Evolutionary conservation across 1,140 invertebrate genomes (phyloP).

Genomic region (Ceratina calcarata): DNA sequence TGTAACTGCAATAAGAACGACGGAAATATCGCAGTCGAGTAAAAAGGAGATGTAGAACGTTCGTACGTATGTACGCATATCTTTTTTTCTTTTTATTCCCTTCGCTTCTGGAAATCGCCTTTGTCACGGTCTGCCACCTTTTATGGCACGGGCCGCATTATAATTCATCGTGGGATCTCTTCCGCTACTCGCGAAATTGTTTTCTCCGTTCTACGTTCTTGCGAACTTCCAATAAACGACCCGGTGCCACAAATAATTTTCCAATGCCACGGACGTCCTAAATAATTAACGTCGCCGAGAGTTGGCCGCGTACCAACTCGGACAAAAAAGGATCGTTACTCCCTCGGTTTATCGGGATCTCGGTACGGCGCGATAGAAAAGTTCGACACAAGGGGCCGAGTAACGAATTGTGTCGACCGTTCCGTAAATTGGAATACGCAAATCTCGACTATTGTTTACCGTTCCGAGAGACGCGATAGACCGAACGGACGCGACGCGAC

Average conservation of each 20-base stretch:
- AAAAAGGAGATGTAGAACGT: not conserved
- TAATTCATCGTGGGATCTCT: slow-evolving; percentile 1
- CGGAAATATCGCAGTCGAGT: too few species aligned
- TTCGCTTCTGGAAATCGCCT: not conserved
- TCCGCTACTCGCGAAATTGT: not conserved
- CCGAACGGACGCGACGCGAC: not conserved
- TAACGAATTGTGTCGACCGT: not conserved
- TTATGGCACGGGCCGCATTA: not conserved
- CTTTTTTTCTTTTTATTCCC: not conserved
- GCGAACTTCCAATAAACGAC: too few species aligned
- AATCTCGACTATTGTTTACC: not conserved
- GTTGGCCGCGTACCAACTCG: not conserved
- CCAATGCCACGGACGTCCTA: not conserved
- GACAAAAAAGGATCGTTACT: not conserved
- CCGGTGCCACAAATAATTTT: not conserved
- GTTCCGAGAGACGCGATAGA: not conserved
- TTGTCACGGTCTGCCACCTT: not conserved
- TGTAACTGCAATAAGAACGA: too few species aligned
- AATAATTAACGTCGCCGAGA: slow-evolving; percentile 2
- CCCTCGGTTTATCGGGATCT: not conserved
- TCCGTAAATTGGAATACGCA: not conserved
- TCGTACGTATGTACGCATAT: not conserved
- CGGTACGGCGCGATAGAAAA: not conserved
- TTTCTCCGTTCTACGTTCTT: not conserved
- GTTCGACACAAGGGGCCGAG: not conserved